phyloP scores from a whole-genome alignment of 2,113 vertebrate species.

The Tympanuchus pallidicinctus region DNA sequence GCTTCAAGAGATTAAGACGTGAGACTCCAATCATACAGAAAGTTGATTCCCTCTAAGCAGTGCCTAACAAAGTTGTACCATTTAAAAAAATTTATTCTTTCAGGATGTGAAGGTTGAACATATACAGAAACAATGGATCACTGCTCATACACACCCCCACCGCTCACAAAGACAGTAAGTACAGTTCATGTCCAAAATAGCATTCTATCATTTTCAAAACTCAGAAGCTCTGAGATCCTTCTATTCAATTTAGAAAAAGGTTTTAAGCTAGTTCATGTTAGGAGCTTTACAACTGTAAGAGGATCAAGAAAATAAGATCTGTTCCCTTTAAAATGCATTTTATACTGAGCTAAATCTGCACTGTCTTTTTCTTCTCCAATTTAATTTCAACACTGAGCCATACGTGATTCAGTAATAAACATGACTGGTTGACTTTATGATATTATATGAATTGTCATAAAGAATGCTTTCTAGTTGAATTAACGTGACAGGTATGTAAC shows the following conservation, averaged over 20 bases:
- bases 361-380: slow-evolving; percentile 45
- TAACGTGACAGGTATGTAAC: slow-evolving; percentile 76
- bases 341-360: slow-evolving; percentile 16
- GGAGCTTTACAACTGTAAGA: background rate
- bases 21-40: background rate
- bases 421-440: slow-evolving; percentile 76
- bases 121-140: background rate
- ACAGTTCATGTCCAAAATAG: background rate
- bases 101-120: background rate
- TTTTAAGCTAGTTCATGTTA: background rate
- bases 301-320: background rate
- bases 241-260: background rate
- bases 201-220: background rate
- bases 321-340: slow-evolving; percentile 22
- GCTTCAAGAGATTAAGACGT: background rate
- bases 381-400: slow-evolving; percentile 56
- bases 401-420: slow-evolving; percentile 69
- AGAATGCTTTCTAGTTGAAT: slow-evolving; percentile 74
- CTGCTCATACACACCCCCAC: background rate
- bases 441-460: slow-evolving; percentile 74
- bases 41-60: background rate
- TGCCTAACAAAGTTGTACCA: background rate
- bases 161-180: background rate
- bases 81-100: background rate
- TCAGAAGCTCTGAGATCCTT: background rate